phyloP scores from a whole-genome alignment of 2,113 vertebrate species.

The Xiphophorus couchianus region DNA sequence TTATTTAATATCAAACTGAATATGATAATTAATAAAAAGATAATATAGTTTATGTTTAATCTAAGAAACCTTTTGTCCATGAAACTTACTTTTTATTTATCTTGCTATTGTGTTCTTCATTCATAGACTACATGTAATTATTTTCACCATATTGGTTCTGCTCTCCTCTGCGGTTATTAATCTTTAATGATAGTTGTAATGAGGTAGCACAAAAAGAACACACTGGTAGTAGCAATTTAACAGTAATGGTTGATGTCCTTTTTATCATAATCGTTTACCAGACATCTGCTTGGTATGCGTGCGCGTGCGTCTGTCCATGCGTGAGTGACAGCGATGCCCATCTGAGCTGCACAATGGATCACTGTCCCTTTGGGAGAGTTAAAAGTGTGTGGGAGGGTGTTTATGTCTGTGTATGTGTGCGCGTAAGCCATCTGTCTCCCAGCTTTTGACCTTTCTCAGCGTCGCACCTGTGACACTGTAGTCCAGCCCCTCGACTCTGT shows the following conservation, averaged over 20 bases:
- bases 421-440: slow-evolving; percentile 68
- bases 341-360: slow-evolving; percentile 72
- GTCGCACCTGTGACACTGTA: slow-evolving; percentile 69
- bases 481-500: slow-evolving; percentile 50
- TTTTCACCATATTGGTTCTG: not conserved
- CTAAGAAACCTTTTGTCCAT: not conserved
- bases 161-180: not conserved
- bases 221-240: not conserved
- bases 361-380: slow-evolving; percentile 73
- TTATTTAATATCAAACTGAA: not conserved
- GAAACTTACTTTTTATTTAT: not conserved
- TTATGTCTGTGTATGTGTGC: slow-evolving; percentile 13
- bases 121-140: not conserved
- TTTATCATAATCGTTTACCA: slow-evolving; percentile 20
- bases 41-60: not conserved
- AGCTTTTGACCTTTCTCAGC: slow-evolving; percentile 71
- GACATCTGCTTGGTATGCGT: slow-evolving; percentile 55
- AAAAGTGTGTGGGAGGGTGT: slow-evolving; percentile 63
- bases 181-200: slow-evolving; percentile 2
- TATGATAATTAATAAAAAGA: not conserved
- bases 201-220: not conserved
- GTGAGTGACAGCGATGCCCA: slow-evolving; percentile 52
- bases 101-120: not conserved
- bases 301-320: slow-evolving; percentile 12
- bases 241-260: slow-evolving; percentile 1